Evolutionary conservation across 2,797 vertebrate genomes (phyloP), one percentile per base, ranked within the genome.

Genomic region (Ibycter americanus): DNA sequence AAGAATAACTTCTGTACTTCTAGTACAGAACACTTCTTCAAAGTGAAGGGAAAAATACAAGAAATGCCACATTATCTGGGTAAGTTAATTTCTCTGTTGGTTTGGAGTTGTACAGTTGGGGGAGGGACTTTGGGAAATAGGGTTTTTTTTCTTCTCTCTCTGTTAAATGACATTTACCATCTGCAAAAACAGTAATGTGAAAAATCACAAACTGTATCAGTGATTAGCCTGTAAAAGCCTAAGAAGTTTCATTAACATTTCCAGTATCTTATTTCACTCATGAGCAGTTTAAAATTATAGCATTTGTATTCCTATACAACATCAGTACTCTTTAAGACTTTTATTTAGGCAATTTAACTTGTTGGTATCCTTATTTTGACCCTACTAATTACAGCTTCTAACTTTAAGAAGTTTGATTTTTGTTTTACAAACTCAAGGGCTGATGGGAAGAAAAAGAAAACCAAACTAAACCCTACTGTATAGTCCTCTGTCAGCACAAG

Each of bases 221-320:
- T 84, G 83, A 93, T 92, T 96, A 96, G 87, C 78, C 84, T 81
- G 38, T 42, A 90, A 76, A 40, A 85, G 67, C 52, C 56, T 67
- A 72, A 66, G 72, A 91, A 84, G 51, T 93, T 96, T 92, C 95
- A 86, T 97, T 97, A 94, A 96, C 27, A 93, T 93, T 96, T 96
- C 88, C 80, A 96, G n/a, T 94, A 95, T 96, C 96, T 97, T 87
- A 97, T 97, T 98, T 98, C 93, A 96, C 94, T 96, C 97, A 87
- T 95, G 95, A 97, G 83, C 82, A 97, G 66, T 95, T 96, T 91
- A 97, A 97, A 96, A 96, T 96, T 80, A 96, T 82, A 91, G 87
- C 87, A 96, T 96, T 96, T 92, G 67, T 86, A 89, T 85, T 97
- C 87, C 62, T 54, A 92, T 87, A 89, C 19, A 88, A 93, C 68